Evolutionary conservation across 2,797 vertebrate genomes (phyloP), one percentile per base, ranked within the genome.

Genomic region (Cynopterus sphinx): DNA sequence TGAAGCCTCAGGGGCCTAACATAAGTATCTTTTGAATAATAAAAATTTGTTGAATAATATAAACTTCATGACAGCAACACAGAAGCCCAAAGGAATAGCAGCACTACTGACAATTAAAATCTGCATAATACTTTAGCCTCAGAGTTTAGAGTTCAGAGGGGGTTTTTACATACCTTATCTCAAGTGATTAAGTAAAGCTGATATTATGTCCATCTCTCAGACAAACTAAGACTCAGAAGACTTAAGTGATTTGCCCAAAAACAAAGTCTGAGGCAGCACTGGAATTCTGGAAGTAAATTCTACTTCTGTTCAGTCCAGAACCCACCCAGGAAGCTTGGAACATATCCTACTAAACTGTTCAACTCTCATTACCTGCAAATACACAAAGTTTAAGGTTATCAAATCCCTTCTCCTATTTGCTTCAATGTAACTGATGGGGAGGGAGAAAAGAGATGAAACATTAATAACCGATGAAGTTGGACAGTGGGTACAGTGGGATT

Each of bases 281-380:
- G 57, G 21, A 93, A 91, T 67, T 91, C 55, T 39, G 53, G 53
- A 83, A 95, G n/a, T 84, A 71, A 78, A 87, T 87, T 8, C 53
- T 43, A 55, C 33, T 85, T 92, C 65, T 59, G 71, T 87, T 59
- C 31, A 51, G 31, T 73, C 51, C 24, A 73, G 82, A 88, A 16
- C 79, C 43, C 39, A 84, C n/a, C 33, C 28, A 67, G 63, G 74
- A 71, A 95, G 57, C 67, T 36, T 41, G 16, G 70, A 88, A 46
- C 19, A 90, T 6, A 77, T 24, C 26, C 59, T 36, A 68, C 24
- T 28, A 65, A 88, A 82, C 28, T 46, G 57, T 46, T 90, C 57
- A 46, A 70, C 28, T 65, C 61, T 78, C 53, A 65, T 68, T 53
- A 31, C 46, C 53, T 91, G 33, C 63, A 79, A 57, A 88, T 39